Percentiles rank a stretch among this genome's conserved stretches.
Evolutionary conservation across 2,113 vertebrate species (phyloP).

Genomic region (Poeciliopsis retropinna): DNA sequence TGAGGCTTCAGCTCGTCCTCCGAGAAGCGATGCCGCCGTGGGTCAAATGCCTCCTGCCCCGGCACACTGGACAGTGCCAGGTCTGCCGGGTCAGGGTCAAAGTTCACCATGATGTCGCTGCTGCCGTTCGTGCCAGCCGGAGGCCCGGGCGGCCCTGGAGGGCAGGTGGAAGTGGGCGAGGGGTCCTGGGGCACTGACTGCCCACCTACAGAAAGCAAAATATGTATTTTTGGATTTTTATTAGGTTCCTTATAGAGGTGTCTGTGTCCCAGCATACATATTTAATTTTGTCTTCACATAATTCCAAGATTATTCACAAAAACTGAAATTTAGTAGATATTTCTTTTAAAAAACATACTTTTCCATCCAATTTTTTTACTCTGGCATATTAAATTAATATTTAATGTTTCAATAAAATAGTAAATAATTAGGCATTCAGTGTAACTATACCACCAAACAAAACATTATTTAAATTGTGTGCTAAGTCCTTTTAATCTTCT

Average conservation of each 20-base stretch:
- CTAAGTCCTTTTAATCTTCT: too few relatives aligned
- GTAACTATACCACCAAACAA: background rate
- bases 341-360: too few relatives aligned
- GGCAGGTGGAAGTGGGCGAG: conserved; percentile 72
- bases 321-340: background rate
- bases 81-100: conserved; percentile 90
- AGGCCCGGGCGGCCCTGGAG: conserved; percentile 56
- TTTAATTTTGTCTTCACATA: background rate
- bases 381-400: too few relatives aligned
- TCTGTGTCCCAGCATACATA: background rate
- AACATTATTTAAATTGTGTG: too few relatives aligned
- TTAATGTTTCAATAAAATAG: too few relatives aligned
- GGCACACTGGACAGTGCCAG: conserved; percentile 90
- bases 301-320: background rate
- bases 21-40: conserved; percentile 86
- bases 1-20: conserved; percentile 89
- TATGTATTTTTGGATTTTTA: background rate
- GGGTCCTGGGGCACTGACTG: conserved; percentile 76
- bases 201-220: conserved; percentile 53
- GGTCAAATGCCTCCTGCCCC: conserved; percentile 91
- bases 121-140: conserved; percentile 60
- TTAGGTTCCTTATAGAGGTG: background rate
- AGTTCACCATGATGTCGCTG: conserved; percentile 87
- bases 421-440: background rate
- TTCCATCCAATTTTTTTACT: too few relatives aligned